Conservation (phyloP, 2,888 invertebrate species). For the Pseudeuparius sepicola region DNA sequence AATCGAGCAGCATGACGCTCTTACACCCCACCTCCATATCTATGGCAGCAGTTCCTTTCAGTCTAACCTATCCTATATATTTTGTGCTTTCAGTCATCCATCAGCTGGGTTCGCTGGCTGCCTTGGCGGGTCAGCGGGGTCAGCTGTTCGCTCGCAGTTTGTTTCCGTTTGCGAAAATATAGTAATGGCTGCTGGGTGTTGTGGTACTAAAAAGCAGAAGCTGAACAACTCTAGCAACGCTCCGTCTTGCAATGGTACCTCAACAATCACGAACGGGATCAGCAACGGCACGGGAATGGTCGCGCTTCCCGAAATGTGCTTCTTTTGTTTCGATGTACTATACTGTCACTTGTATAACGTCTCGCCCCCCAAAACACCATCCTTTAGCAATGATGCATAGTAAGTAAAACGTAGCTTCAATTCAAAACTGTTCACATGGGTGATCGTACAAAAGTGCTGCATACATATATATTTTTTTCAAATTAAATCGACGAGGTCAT, state of each 20-base stretch:
- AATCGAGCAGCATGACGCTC: too few relatives aligned
- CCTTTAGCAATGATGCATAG: slow-evolving; percentile 92
- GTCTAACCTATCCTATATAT: too few relatives aligned
- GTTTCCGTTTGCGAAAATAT: too few relatives aligned
- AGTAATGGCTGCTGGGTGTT: slow-evolving; percentile 82
- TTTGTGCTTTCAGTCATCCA: too few relatives aligned
- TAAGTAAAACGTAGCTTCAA: slow-evolving; percentile 47
- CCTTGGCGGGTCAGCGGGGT: too few relatives aligned
- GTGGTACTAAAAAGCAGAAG: slow-evolving; percentile 88
- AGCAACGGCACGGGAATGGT: slow-evolving; percentile 46
- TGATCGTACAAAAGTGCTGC: slow-evolving; percentile 6
- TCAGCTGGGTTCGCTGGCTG: too few relatives aligned
- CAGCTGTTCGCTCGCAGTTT: slow-evolving; percentile 29
- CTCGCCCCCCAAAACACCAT: slow-evolving; percentile 83
- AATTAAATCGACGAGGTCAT: slow-evolving; percentile 26
- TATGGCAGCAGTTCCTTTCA: too few relatives aligned
- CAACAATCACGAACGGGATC: slow-evolving; percentile 27
- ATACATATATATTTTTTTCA: slow-evolving; percentile 3
- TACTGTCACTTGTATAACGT: slow-evolving; percentile 88
- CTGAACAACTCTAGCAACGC: slow-evolving; percentile 51
- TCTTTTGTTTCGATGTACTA: slow-evolving; percentile 98
- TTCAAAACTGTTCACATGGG: not conserved
- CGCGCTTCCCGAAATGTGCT: slow-evolving; percentile 93
- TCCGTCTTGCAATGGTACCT: slow-evolving; percentile 35
- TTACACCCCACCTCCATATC: too few relatives aligned